Conservation (phyloP, 2,113 vertebrate species). For the Artemisiospiza belli region DNA sequence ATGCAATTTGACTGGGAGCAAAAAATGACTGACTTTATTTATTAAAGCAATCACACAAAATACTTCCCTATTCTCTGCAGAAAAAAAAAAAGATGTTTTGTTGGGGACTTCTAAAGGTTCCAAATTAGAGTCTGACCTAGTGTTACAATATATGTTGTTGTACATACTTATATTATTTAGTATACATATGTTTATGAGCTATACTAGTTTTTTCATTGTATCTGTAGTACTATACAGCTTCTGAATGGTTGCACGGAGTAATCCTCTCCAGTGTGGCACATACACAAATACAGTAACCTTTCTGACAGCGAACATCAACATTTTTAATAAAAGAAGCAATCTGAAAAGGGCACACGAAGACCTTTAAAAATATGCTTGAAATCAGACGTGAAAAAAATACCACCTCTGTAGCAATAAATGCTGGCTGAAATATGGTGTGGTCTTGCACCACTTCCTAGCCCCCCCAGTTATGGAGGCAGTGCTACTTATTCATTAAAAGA, state of each 20-base stretch:
- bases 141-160: not conserved
- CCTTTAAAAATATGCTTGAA: constrained; percentile 17
- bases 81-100: not conserved
- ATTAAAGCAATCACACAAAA: not conserved
- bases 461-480: not conserved
- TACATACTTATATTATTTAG: not conserved
- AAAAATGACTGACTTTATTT: constrained; percentile 9
- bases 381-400: not conserved
- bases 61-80: not conserved
- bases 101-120: not conserved
- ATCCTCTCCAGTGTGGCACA: not conserved
- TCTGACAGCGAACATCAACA: not conserved
- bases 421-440: not conserved
- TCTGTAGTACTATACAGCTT: not conserved
- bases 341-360: not conserved
- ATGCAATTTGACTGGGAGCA: not conserved
- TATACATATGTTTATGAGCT: not conserved
- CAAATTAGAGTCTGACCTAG: not conserved
- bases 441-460: not conserved
- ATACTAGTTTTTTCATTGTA: not conserved
- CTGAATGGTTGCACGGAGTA: not conserved
- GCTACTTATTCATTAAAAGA: constrained; percentile 33
- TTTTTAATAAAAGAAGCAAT: not conserved
- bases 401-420: not conserved
- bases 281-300: not conserved